Conservation (phyloP, 92 coral and sea anemone genomes). For the Micromussa lordhowensis region DNA sequence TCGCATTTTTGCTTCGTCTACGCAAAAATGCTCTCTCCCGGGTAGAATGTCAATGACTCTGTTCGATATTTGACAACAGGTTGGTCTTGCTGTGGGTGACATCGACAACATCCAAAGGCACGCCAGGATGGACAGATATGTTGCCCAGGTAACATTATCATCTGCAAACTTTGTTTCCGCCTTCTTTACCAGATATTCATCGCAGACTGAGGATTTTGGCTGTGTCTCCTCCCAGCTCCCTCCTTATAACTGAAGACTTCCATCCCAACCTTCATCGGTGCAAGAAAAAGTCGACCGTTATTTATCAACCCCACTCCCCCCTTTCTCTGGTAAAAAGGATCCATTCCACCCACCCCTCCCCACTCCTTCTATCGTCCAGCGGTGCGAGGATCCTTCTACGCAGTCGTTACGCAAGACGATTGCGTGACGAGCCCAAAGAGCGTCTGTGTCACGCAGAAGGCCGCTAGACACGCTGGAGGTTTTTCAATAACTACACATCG, state of each 20-base stretch:
- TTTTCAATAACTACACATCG: neutral
- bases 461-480: neutral
- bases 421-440: too few species aligned
- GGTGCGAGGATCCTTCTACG: too few species aligned
- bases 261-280: neutral
- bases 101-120: conserved; percentile 82
- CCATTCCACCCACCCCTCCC: too few species aligned
- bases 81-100: conserved; percentile 91
- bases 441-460: neutral
- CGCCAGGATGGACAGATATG: conserved; percentile 85
- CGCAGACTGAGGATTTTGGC: neutral
- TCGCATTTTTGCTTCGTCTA: too few species aligned
- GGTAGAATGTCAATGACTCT: neutral
- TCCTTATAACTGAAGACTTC: neutral
- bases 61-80: conserved; percentile 31
- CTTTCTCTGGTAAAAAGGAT: neutral
- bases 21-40: too few species aligned
- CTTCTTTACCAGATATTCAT: neutral
- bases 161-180: neutral
- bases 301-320: neutral
- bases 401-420: too few species aligned
- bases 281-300: neutral
- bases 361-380: too few species aligned
- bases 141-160: conserved; percentile 74
- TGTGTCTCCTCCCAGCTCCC: neutral